Percentiles rank a stretch among this genome's conserved stretches.
Evolutionary conservation across 92 coral and sea anemone species (phyloP).

Genomic region (Meandrina meandrites): DNA sequence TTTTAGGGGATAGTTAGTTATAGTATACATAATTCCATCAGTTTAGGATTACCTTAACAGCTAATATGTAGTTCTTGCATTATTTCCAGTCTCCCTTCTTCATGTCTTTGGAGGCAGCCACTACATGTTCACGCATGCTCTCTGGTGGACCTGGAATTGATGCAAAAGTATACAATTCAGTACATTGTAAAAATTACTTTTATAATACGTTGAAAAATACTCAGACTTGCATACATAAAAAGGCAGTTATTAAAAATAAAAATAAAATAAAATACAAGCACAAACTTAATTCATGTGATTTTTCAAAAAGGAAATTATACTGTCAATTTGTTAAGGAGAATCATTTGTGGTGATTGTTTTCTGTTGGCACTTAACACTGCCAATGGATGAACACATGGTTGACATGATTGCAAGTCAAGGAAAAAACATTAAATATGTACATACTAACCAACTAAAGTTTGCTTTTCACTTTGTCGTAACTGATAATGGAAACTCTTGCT

Average conservation of each 20-base stretch:
- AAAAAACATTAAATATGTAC: background rate
- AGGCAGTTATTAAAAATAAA: too few relatives aligned
- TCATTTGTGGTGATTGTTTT: too few relatives aligned
- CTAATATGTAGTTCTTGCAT: conserved; percentile 83
- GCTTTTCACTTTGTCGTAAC: conserved; percentile 90
- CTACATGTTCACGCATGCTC: conserved; percentile 99
- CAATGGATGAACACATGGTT: too few relatives aligned
- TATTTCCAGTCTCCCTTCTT: conserved; percentile 95
- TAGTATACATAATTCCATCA: background rate
- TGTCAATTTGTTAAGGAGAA: too few relatives aligned
- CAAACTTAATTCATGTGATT: too few relatives aligned
- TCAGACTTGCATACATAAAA: background rate
- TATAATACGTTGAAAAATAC: background rate
- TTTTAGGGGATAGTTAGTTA: background rate
- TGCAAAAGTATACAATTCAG: background rate
- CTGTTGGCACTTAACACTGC: too few relatives aligned
- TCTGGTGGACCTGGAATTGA: conserved; percentile 88
- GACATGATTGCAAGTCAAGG: too few relatives aligned
- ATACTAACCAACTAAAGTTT: conserved; percentile 91
- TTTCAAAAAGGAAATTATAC: too few relatives aligned
- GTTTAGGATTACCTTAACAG: conserved; percentile 74
- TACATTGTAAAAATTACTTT: background rate
- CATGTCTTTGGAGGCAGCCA: conserved; percentile 99
- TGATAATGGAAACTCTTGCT: conserved; percentile 98
- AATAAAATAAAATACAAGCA: too few relatives aligned